phyloP scores from a whole-genome alignment of 1,140 invertebrate genomes.

The Rhynchophorus ferrugineus region DNA sequence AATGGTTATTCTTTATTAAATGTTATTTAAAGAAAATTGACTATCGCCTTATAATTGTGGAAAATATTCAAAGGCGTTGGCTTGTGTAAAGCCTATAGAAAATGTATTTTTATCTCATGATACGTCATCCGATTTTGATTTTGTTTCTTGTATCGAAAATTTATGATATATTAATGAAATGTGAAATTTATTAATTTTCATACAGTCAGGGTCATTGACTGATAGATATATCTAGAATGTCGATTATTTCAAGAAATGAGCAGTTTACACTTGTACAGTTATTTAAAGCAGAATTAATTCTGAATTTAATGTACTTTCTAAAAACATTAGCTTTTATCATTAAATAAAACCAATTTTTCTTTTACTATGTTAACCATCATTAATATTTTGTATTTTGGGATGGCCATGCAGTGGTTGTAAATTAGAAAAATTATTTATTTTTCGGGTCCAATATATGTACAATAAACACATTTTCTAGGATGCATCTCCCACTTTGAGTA shows the following conservation, averaged over 20 bases:
- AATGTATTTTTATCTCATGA: slow-evolving; percentile 13
- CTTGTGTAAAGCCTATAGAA: slow-evolving; percentile 7
- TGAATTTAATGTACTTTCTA: slow-evolving; percentile 4
- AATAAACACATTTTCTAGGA: slow-evolving; percentile 38
- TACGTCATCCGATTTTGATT: slow-evolving; percentile 1
- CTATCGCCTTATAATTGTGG: too few relatives aligned
- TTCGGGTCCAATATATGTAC: slow-evolving; percentile 7
- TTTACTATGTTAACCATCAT: neutral
- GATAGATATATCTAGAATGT: neutral
- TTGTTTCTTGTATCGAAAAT: neutral
- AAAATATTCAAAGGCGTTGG: slow-evolving; percentile 13
- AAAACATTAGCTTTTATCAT: slow-evolving; percentile 2
- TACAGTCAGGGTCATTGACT: neutral
- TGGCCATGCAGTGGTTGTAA: too few relatives aligned
- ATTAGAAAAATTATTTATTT: neutral
- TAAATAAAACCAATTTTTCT: neutral
- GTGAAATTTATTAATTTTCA: neutral
- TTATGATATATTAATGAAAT: too few relatives aligned
- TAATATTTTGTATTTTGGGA: too few relatives aligned
- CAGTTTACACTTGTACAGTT: neutral
- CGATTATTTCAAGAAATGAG: slow-evolving; percentile 1
- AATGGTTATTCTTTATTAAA: too few relatives aligned
- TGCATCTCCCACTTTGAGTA: slow-evolving; percentile 47
- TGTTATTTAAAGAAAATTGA: too few relatives aligned
- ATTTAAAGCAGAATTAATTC: neutral